Percentiles rank a stretch among this genome's conserved stretches.
Evolutionary conservation across 1,140 invertebrate genomes (phyloP).

Genomic region (Triops cancriformis): DNA sequence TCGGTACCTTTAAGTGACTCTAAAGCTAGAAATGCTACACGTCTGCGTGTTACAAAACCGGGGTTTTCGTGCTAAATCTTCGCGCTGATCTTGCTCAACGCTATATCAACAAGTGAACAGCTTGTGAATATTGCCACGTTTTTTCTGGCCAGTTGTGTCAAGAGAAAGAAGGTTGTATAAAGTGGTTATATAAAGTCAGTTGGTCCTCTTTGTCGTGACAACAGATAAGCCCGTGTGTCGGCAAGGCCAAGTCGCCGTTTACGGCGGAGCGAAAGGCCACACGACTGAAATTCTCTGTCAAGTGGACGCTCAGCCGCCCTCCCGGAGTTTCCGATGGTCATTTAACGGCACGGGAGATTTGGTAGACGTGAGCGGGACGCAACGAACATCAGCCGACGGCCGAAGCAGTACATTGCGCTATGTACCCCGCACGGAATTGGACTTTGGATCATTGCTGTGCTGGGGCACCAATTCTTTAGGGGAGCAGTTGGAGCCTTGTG

Average conservation of each 20-base stretch:
- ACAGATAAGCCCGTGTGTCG: constrained; percentile 58
- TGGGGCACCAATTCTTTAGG: constrained; percentile 39
- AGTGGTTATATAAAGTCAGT: not conserved
- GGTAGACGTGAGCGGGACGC: constrained; percentile 28
- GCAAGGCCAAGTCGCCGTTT: constrained; percentile 52
- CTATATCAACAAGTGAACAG: not conserved
- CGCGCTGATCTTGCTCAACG: not conserved
- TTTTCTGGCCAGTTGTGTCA: not conserved
- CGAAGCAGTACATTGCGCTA: constrained; percentile 36
- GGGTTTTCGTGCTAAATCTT: not conserved
- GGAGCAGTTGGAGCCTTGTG: constrained; percentile 36
- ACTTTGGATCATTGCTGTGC: constrained; percentile 40
- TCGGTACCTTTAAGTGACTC: not conserved
- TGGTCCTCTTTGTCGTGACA: not conserved
- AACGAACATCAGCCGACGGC: constrained; percentile 31
- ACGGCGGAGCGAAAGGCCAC: constrained; percentile 27
- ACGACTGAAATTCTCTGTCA: constrained; percentile 30
- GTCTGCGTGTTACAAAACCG: not conserved
- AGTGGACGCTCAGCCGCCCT: constrained; percentile 33
- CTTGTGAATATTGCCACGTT: not conserved
- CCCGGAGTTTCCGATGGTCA: constrained; percentile 31
- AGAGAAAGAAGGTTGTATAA: not conserved
- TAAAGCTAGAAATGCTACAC: not conserved
- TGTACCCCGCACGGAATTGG: constrained; percentile 35
- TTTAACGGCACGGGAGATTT: constrained; percentile 31